Conservation (phyloP, 2,113 vertebrate genomes). For the Egretta garzetta region DNA sequence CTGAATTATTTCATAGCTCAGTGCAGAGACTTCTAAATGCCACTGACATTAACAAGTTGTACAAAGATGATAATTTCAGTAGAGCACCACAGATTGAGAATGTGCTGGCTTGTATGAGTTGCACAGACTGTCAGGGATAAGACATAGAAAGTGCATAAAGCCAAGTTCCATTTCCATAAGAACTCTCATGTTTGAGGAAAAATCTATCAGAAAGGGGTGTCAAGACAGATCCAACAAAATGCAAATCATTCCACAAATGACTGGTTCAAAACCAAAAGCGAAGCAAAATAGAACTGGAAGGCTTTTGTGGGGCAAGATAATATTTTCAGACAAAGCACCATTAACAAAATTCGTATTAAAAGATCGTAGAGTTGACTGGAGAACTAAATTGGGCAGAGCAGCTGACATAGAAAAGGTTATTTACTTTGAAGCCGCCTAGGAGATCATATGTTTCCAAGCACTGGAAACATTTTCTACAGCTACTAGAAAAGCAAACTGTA, state of each 20-base stretch:
- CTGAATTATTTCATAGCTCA: slow-evolving; percentile 58
- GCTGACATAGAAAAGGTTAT: not conserved
- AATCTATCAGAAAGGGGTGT: slow-evolving; percentile 38
- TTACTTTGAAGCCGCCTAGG: not conserved
- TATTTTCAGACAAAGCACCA: not conserved
- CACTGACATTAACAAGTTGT: slow-evolving; percentile 63
- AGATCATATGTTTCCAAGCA: not conserved
- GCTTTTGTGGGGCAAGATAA: not conserved
- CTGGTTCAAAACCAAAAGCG: not conserved
- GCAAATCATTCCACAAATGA: slow-evolving; percentile 29
- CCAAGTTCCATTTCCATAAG: slow-evolving; percentile 55
- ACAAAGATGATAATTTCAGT: slow-evolving; percentile 51
- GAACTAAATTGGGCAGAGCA: not conserved
- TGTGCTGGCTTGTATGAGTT: not conserved
- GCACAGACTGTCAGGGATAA: not conserved
- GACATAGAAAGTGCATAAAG: slow-evolving; percentile 48
- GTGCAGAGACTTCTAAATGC: slow-evolving; percentile 45
- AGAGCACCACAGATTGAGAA: slow-evolving; percentile 16
- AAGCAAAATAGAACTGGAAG: slow-evolving; percentile 18
- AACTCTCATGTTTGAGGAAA: slow-evolving; percentile 1
- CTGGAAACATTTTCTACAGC: not conserved
- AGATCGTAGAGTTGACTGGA: not conserved
- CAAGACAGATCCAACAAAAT: slow-evolving; percentile 32
- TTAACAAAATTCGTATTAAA: not conserved
- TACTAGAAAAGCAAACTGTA: not conserved